A percentile compares a stretch with the other conserved stretches of the same genome.
Conservation (phyloP, 2,888 invertebrate genomes). For the Chymomyza amoena region DNA sequence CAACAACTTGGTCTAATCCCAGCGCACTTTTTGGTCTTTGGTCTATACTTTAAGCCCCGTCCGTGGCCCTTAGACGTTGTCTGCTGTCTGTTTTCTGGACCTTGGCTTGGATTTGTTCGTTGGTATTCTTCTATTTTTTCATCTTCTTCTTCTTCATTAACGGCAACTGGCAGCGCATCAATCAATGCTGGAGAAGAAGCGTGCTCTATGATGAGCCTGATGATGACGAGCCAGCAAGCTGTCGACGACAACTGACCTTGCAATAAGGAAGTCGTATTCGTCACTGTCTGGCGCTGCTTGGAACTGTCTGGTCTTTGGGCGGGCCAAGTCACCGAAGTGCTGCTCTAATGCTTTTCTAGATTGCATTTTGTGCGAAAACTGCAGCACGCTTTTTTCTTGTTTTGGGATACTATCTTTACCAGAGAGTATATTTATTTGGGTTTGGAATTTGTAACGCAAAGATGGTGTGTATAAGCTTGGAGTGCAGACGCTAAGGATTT, state of each 20-base stretch:
- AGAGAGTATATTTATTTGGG: background rate
- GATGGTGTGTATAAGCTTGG: too few relatives aligned
- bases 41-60: constrained; percentile 19
- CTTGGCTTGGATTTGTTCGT: constrained; percentile 11
- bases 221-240: background rate
- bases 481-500: too few relatives aligned
- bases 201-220: background rate
- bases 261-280: constrained; percentile 70
- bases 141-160: constrained; percentile 34
- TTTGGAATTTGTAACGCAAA: background rate
- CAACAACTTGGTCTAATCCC: constrained; percentile 10
- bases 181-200: constrained; percentile 50
- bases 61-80: background rate
- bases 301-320: background rate
- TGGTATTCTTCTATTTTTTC: background rate
- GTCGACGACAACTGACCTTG: constrained; percentile 56
- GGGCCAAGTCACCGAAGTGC: background rate
- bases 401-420: background rate
- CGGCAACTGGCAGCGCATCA: constrained; percentile 72
- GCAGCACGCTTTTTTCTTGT: background rate
- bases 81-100: constrained; percentile 5
- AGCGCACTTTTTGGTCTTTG: constrained; percentile 54
- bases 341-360: background rate
- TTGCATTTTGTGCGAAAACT: constrained; percentile 46
- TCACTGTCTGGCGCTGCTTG: constrained; percentile 51